A percentile compares a stretch with the other conserved stretches of the same genome.
These are phyloP conservation scores for Phylloscopus whistleri DNA, from an alignment of 2,113 vertebrate genomes.

Conservation along the genomic window DNA sequence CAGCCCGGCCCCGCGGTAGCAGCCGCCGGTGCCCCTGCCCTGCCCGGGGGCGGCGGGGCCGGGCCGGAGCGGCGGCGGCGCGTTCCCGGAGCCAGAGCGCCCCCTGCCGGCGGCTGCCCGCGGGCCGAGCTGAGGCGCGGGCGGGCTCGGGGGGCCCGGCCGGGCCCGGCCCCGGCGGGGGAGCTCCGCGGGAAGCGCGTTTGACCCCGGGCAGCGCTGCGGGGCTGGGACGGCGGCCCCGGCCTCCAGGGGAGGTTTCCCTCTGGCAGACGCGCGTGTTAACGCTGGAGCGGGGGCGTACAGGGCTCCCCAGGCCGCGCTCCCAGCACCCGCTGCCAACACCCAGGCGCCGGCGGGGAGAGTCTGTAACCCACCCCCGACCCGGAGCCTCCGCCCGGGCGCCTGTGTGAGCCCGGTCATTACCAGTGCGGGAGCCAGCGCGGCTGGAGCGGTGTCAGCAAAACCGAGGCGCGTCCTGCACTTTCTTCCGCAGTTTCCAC, in stretches of 20 bases:
- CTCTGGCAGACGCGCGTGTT: too few relatives aligned
- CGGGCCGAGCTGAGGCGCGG: not conserved
- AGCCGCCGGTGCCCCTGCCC: too few relatives aligned
- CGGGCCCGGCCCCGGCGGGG: not conserved
- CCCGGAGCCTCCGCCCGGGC: not conserved
- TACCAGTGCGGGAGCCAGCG: accelerated
- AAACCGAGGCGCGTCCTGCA: accelerated
- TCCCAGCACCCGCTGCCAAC: not conserved
- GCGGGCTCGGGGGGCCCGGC: not conserved
- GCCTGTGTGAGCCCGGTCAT: accelerated
- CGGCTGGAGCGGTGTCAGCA: not conserved
- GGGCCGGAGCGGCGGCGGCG: too few relatives aligned
- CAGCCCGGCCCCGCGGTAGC: too few relatives aligned
- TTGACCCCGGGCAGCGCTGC: not conserved
- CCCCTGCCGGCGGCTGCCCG: slow-evolving; percentile 67
- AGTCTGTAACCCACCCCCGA: accelerated
- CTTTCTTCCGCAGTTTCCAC: not conserved
- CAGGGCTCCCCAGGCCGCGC: not conserved
- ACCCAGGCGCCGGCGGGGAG: not conserved
- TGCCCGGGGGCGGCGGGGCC: too few relatives aligned
- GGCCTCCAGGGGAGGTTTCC: accelerated
- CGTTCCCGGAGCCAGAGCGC: slow-evolving; percentile 75
- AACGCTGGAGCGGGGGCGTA: accelerated
- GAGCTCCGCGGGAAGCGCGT: not conserved
- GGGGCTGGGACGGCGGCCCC: not conserved